phyloP scores from a whole-genome alignment of 2,113 vertebrate genomes.

The Cheirogaleus medius region DNA sequence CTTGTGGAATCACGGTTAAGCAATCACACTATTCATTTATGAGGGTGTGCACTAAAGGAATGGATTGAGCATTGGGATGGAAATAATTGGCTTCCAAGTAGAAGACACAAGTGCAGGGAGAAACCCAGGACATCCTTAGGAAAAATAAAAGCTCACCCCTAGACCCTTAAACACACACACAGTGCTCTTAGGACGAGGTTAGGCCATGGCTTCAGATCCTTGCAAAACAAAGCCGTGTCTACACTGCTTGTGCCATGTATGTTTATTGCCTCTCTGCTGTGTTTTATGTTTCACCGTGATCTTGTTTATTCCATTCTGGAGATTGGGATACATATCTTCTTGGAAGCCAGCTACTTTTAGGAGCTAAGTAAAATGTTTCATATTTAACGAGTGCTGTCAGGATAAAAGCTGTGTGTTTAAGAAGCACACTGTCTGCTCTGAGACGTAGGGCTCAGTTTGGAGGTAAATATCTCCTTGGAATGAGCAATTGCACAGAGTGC shows the following conservation, averaged over 20 bases:
- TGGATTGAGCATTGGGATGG: neutral
- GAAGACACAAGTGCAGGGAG: neutral
- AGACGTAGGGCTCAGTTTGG: neutral
- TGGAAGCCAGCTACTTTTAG: neutral
- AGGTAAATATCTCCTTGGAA: neutral
- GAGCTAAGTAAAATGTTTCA: neutral
- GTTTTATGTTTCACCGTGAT: neutral
- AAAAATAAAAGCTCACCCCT: too few species aligned
- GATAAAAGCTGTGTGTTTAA: neutral
- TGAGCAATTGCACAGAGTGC: neutral
- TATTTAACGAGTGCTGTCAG: neutral
- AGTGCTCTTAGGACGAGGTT: fast-evolving
- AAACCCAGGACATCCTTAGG: neutral
- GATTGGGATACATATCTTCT: neutral
- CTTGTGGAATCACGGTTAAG: neutral
- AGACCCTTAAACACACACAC: too few species aligned
- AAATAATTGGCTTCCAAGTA: neutral
- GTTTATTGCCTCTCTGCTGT: neutral
- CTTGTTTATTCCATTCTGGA: neutral
- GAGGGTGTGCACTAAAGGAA: fast-evolving
- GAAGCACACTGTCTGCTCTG: neutral
- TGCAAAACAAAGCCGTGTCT: neutral
- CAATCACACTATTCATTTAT: fast-evolving
- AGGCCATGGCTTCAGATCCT: fast-evolving
- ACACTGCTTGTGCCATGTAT: fast-evolving